Base-by-base conservation (phyloP, 2,888 invertebrate species). In the Campoplex capitator region DNA sequence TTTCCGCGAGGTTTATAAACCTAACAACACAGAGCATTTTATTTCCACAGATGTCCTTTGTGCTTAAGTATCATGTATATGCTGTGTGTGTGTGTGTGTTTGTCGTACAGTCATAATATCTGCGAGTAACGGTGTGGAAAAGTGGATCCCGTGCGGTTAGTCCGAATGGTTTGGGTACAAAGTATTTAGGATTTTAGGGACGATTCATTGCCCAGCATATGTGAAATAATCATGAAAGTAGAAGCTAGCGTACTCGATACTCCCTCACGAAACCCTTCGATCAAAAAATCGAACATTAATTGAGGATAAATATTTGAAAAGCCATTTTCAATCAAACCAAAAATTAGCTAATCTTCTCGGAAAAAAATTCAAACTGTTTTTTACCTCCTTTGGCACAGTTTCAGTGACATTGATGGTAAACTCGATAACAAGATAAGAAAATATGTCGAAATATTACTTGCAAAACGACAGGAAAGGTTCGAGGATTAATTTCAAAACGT, bases 401-500 rank as follows among this genome's bases (percentile, higher is more conserved):
- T 35, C 11, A 2, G 35, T 35, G 32, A 35, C 18, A 3, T 35
- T 35, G 51, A 0, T 6, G 35, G 28, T 70, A 45, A 23, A 32
- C 11, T 3, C 11, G 18, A 2, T 23, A 13, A 35, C 1, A 38
- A 4, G n/a, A 67, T 9, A 67, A 35, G 3, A 67, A 38, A 42
- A 68, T 0, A 3, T 42, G 2, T 3, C 11, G 1, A 35, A 13
- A 38, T 42, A 42, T 9, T 45, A 45, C 42, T 58, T 62, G 28
- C 42, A 4, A 28, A 75, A 13, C 58, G 62, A 42, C 13, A 56
- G 71, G 84, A 42, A 65, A 70, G 70, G 70, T 76, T 80, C 58
- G 68, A 78, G 83, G 56, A 77, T 84, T 85, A 51, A 67, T 81
- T 65, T 65, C 6, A 48, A 54, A 56, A 79, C 13, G 38, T 71